These are phyloP conservation scores for Iguana delicatissima DNA, from an alignment of 2,797 vertebrate species.

Conservation along the genomic window DNA sequence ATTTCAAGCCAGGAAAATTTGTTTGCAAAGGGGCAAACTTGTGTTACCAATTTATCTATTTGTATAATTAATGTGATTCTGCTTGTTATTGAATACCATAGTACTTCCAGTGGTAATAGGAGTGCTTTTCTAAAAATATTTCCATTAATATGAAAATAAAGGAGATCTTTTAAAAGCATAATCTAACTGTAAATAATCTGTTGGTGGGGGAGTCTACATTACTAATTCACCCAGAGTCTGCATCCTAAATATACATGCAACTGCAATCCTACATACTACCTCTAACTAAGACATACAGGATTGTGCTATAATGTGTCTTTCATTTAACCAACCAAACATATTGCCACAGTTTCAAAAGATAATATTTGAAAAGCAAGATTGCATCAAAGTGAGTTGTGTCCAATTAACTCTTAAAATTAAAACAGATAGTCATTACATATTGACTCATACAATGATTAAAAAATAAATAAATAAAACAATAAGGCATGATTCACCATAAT, in stretches of 20 bases:
- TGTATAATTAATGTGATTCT: constrained; percentile 43
- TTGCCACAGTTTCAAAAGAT: constrained; percentile 12
- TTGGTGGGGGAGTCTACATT: background rate
- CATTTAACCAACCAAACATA: constrained; percentile 27
- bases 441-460: constrained; percentile 45
- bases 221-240: constrained; percentile 2
- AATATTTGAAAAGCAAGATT: constrained; percentile 26
- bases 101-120: constrained; percentile 32
- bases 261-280: background rate
- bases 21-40: constrained; percentile 27
- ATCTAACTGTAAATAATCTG: constrained; percentile 29
- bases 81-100: constrained; percentile 11
- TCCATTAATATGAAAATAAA: constrained; percentile 22
- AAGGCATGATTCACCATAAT: constrained; percentile 43
- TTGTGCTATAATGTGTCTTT: constrained; percentile 10
- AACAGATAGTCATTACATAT: constrained; percentile 20
- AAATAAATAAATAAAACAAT: constrained; percentile 73
- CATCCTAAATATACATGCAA: no score
- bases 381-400: background rate
- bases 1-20: constrained; percentile 1
- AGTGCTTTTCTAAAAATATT: constrained; percentile 42
- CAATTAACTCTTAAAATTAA: constrained; percentile 23
- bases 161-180: background rate
- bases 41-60: constrained; percentile 21
- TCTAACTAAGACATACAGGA: background rate